A percentile compares a stretch with the other conserved stretches of the same genome.
phyloP scores from a whole-genome alignment of 1,140 invertebrate genomes.

The Procambarus clarkii region DNA sequence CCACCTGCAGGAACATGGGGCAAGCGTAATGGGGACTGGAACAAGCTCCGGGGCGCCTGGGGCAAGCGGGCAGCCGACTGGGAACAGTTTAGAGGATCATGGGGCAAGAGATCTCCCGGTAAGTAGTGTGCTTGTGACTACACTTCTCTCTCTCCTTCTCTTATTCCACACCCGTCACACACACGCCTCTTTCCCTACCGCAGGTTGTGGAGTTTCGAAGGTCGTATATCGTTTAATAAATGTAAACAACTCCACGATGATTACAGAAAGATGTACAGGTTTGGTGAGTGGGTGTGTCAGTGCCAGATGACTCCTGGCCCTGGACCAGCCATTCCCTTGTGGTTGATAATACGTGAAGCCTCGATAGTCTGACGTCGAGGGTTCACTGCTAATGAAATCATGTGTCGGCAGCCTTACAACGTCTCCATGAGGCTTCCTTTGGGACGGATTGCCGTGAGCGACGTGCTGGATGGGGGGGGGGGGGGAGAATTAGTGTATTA shows the following conservation, averaged over 20 bases:
- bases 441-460: not conserved
- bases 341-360: not conserved
- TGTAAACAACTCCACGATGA: no score
- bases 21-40: conserved; percentile 51
- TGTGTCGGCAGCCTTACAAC: not conserved
- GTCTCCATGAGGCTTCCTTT: not conserved
- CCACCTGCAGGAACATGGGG: conserved; percentile 51
- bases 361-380: not conserved
- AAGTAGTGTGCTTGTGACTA: not conserved
- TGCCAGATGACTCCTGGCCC: no score
- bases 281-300: no score
- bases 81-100: conserved; percentile 47
- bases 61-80: conserved; percentile 49
- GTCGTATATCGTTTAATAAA: no score
- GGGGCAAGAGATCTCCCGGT: conserved; percentile 57
- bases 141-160: no score
- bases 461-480: no score
- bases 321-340: not conserved
- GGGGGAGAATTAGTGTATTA: no score
- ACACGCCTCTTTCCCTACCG: no score
- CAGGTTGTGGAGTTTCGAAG: no score
- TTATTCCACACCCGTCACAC: no score
- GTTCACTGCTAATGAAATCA: conserved; percentile 9
- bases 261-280: no score
- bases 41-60: conserved; percentile 54